Base-by-base conservation (phyloP, 2,888 invertebrate genomes). In the Catocala nupta region DNA sequence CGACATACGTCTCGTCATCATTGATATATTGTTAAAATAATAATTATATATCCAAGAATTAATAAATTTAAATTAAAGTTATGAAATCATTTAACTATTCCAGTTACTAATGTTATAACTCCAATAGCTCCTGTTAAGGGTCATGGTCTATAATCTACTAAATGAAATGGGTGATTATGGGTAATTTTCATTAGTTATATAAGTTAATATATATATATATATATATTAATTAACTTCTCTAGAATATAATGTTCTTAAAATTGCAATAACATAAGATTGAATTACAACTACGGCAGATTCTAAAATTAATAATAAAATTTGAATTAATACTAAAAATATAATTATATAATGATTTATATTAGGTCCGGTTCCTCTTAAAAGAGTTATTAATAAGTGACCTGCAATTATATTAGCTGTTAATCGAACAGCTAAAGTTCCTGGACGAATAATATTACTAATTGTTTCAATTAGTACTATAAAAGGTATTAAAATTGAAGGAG, bases 381-480 rank as follows among this genome's bases (percentile, higher is more conserved):
- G 74, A 1, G 96, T 96, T 94, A 96, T 86, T 83, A 96, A 74
- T 88, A 97, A 83, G 85, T 97, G 96, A 0, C 96, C 96, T 0
- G 96, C 96, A 94, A 96, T 96, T 95, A 97, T 96, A 93, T 97
- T 97, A n/a, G 96, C 96, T 5, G 96, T 95, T 92, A 97, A 82
- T 71, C 96, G 96, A 63, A 97, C 95, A 0, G 96, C 95, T 92
- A 97, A 88, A 4, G 96, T 96, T 85, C 95, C 91, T 0, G 96
- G 96, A 10, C 96, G 96, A 88, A 96, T 96, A 73, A 96, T 77
- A 91, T 96, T 96, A 78, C 96, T 97, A 90, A 96, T 95, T 44
- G 96, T 95, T 96, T 97, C 96, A 95, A 96, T 96, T 88, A 96
- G 85, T 7, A 97, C 96, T 94, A 97, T 96, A 92, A 97, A 96